A percentile compares a stretch with the other conserved stretches of the same genome.
phyloP scores from a whole-genome alignment of 2,113 vertebrate species.

The Strix uralensis region DNA sequence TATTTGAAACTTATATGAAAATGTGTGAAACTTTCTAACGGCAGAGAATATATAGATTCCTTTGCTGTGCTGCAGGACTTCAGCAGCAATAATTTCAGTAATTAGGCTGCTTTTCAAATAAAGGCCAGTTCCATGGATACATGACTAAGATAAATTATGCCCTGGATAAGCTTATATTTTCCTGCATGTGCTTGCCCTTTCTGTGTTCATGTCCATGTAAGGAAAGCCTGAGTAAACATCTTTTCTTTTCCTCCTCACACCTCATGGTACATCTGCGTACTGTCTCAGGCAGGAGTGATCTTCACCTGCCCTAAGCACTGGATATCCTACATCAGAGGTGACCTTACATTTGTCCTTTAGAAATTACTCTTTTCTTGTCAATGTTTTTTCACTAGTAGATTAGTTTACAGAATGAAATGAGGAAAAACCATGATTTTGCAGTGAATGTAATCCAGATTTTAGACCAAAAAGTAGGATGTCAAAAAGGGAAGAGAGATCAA shows the following conservation, averaged over 20 bases:
- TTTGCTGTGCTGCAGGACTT: slow-evolving; percentile 27
- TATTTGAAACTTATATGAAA: slow-evolving; percentile 31
- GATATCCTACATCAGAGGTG: background rate
- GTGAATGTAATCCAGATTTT: background rate
- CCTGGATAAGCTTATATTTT: slow-evolving; percentile 5
- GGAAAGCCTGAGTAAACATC: slow-evolving; percentile 28
- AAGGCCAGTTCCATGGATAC: slow-evolving; percentile 69
- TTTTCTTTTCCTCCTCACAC: background rate
- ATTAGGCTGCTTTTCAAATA: slow-evolving; percentile 70
- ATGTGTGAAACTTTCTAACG: background rate
- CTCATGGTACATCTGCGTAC: background rate
- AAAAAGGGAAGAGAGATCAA: background rate
- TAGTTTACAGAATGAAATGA: background rate
- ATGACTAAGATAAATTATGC: slow-evolving; percentile 68
- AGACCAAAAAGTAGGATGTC: background rate
- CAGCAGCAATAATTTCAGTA: slow-evolving; percentile 45
- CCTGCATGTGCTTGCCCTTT: slow-evolving; percentile 53
- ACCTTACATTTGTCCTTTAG: background rate
- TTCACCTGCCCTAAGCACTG: background rate
- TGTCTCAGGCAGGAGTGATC: background rate
- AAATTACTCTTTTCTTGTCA: background rate
- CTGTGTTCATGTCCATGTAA: background rate
- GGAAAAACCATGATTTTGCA: background rate
- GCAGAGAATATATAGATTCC: background rate
- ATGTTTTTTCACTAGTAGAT: background rate